Base-by-base conservation (phyloP, 1,140 invertebrate genomes). In the Heliconius melpomene region DNA sequence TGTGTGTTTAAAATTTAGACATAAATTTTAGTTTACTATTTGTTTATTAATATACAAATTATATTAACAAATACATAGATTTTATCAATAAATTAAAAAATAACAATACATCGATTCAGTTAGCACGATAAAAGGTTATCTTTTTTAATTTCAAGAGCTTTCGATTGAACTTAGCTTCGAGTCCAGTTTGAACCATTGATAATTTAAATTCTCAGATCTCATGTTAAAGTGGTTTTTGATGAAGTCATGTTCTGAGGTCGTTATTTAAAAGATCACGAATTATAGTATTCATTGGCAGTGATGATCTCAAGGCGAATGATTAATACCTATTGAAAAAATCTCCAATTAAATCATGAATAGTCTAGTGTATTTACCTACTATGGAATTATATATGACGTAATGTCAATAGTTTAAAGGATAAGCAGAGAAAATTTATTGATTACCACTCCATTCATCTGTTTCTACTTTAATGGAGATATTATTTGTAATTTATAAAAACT, bases 241-340 rank as follows among this genome's bases (percentile, higher is more conserved):
- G 60, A 66, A 66, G 11, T 66, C 60, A 66, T 66, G 23, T 60
- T 77, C 50, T 74, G 80, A 79, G 74, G 76, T 78, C 57, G n/a
- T 79, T 72, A 79, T 79, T 75, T 66, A 75, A 77, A 80, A 76
- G 79, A 74, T 80, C 75, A 80, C 75, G 79, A 73, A 66, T 60
- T 73, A 72, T 26, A 57, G n/a, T 40, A 52, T 78, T 20, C 50
- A 72, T 52, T 72, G 71, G 66, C 46, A 29, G 38, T 81, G 85
- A 85, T 86, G 86, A 88, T 85, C 86, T 88, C 86, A 88, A 57
- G 75, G 23, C 76, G 66, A 66, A 26, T 29, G 60, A 7, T 26
- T 60, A 60, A 66, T 16, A 66, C 5, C 26, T 29, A 66, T 66
- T 66, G 60, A 66, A 29, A 26, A 66, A 26, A 29, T 29, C 13